These are phyloP conservation scores for Atta cephalotes DNA, from an alignment of 1,140 invertebrate genomes.

Conservation along the genomic window DNA sequence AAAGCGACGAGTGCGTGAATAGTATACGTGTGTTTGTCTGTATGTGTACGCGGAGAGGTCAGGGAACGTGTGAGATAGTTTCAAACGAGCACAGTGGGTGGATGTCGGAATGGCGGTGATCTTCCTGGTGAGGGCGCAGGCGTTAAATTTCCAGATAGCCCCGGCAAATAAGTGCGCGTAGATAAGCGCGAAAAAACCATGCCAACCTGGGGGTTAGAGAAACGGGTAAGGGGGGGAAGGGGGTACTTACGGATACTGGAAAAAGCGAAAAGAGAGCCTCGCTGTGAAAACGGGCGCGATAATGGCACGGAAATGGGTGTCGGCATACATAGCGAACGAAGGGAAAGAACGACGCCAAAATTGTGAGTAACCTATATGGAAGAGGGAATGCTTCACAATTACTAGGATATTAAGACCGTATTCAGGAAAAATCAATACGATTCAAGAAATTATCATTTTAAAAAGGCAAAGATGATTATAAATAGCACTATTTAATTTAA, in stretches of 20 bases:
- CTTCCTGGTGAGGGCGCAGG: slow-evolving; percentile 37
- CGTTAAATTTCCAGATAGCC: slow-evolving; percentile 66
- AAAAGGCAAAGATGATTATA: background rate
- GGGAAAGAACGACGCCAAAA: slow-evolving; percentile 27
- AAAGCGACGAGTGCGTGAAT: slow-evolving; percentile 27
- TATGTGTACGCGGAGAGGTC: slow-evolving; percentile 1
- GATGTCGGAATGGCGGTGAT: slow-evolving; percentile 56
- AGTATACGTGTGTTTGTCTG: background rate
- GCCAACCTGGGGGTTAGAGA: slow-evolving; percentile 21
- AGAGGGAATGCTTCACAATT: background rate
- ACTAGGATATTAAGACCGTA: background rate
- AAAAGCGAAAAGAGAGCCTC: slow-evolving; percentile 21
- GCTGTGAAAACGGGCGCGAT: slow-evolving; percentile 47
- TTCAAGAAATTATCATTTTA: background rate
- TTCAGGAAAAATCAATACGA: background rate
- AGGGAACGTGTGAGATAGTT: slow-evolving; percentile 30
- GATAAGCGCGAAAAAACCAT: slow-evolving; percentile 64
- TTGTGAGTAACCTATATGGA: background rate
- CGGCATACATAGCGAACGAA: slow-evolving; percentile 25
- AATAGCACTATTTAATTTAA: background rate
- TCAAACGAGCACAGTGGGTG: slow-evolving; percentile 26
- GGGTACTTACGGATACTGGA: background rate
- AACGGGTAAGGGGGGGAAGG: slow-evolving; percentile 1
- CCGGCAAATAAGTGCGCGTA: slow-evolving; percentile 63
- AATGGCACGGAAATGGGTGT: slow-evolving; percentile 38